Percentiles rank a stretch among this genome's conserved stretches.
Conservation (phyloP, 2,113 vertebrate species). For the Hippocampus barbouri region DNA sequence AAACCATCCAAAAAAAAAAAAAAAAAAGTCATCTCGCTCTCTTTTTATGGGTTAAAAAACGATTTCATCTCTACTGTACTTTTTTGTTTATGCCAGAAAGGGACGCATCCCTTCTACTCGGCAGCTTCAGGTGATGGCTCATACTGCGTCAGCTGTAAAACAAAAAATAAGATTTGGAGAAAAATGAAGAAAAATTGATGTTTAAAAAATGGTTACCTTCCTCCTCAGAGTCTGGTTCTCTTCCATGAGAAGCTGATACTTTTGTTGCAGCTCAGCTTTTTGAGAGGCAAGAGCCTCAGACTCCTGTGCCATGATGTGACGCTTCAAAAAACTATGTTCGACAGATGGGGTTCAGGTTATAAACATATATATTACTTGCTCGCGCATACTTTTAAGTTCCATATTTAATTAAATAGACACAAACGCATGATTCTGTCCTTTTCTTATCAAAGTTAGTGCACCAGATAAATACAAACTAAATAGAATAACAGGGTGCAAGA, state of each 20-base stretch:
- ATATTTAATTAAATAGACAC: too few relatives aligned
- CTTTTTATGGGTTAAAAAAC: too few relatives aligned
- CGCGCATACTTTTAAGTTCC: too few relatives aligned
- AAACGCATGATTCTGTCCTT: too few relatives aligned
- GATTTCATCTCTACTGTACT: too few relatives aligned
- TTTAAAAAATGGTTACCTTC: slow-evolving; percentile 70
- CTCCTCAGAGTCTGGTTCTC: slow-evolving; percentile 88
- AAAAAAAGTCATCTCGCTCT: too few relatives aligned
- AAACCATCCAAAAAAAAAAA: too few relatives aligned
- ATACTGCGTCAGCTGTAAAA: slow-evolving; percentile 82
- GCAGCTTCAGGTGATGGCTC: slow-evolving; percentile 76
- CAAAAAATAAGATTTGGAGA: neutral
- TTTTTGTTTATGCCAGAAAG: too few relatives aligned
- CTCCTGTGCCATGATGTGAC: slow-evolving; percentile 81
- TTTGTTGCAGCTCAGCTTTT: slow-evolving; percentile 83
- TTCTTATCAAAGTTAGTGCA: too few relatives aligned
- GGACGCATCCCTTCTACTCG: slow-evolving; percentile 55
- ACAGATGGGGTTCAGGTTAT: slow-evolving; percentile 59
- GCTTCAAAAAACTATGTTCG: slow-evolving; percentile 84
- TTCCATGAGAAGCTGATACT: slow-evolving; percentile 82
- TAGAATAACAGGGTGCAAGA: too few relatives aligned
- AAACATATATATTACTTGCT: too few relatives aligned
- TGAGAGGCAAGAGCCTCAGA: slow-evolving; percentile 80
- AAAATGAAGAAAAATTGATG: neutral
- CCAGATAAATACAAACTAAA: too few relatives aligned